phyloP scores from a whole-genome alignment of 1,140 invertebrate genomes.

The Drosophila cardini region DNA sequence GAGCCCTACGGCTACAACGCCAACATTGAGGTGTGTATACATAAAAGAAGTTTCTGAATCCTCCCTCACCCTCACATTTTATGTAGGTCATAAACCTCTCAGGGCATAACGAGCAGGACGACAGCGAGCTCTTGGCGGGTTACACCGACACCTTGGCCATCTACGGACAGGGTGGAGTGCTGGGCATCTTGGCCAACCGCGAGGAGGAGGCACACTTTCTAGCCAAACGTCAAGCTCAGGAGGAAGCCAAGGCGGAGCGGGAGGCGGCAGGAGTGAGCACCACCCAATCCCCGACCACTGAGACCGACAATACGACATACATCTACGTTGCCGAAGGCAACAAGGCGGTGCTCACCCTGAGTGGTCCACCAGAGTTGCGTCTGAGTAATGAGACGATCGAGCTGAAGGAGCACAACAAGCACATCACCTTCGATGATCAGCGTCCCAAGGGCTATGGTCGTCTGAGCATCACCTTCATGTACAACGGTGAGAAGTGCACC shows the following conservation, averaged over 20 bases:
- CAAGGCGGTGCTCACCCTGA: slow-evolving; percentile 77
- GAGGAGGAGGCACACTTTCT: slow-evolving; percentile 77
- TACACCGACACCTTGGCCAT: slow-evolving; percentile 86
- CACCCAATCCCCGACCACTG: slow-evolving; percentile 46
- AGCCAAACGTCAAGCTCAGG: slow-evolving; percentile 67
- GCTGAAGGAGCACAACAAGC: slow-evolving; percentile 71
- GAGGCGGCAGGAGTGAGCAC: slow-evolving; percentile 43
- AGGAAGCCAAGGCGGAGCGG: slow-evolving; percentile 46
- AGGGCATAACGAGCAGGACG: slow-evolving; percentile 86
- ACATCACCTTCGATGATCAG: slow-evolving; percentile 80
- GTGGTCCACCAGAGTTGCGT: slow-evolving; percentile 65
- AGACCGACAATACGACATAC: slow-evolving; percentile 64
- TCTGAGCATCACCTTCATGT: slow-evolving; percentile 74
- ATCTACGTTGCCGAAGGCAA: slow-evolving; percentile 76
- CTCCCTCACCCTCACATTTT: background rate
- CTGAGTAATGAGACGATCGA: slow-evolving; percentile 52
- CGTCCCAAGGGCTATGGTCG: slow-evolving; percentile 65
- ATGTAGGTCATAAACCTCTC: slow-evolving; percentile 86
- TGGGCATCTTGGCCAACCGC: slow-evolving; percentile 86
- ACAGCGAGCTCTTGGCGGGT: slow-evolving; percentile 86
- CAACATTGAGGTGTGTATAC: slow-evolving; percentile 78
- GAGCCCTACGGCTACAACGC: slow-evolving; percentile 86
- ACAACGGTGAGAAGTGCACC: slow-evolving; percentile 66
- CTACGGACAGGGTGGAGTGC: slow-evolving; percentile 86
- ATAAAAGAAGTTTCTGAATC: background rate